A percentile compares a stretch with the other conserved stretches of the same genome.
phyloP scores from a whole-genome alignment of 2,888 invertebrate species.

The Caenorhabditis afra region DNA sequence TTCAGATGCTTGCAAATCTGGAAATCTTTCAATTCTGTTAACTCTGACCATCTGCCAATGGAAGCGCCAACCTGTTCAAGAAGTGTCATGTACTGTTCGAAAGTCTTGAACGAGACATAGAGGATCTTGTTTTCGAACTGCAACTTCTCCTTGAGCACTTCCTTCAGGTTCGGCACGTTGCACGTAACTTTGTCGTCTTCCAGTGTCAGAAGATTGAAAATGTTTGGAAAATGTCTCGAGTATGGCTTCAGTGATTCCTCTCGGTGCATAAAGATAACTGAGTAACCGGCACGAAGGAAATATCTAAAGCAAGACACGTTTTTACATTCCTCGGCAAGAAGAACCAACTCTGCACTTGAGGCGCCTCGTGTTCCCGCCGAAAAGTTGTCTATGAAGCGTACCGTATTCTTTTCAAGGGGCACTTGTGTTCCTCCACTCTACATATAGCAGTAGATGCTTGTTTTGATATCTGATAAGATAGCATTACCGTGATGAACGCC shows the following conservation, averaged over 20 bases:
- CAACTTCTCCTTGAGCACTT: conserved; percentile 56
- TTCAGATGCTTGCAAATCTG: conserved; percentile 62
- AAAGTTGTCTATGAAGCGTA: conserved; percentile 98
- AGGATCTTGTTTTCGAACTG: conserved; percentile 60
- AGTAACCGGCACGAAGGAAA: conserved; percentile 88
- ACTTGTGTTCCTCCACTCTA: conserved; percentile 95
- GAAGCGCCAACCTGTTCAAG: conserved; percentile 62
- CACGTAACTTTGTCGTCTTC: conserved; percentile 61
- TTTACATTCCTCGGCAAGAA: too few species aligned
- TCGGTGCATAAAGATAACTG: conserved; percentile 94
- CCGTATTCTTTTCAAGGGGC: conserved; percentile 96
- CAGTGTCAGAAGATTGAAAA: conserved; percentile 68
- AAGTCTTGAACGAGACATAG: conserved; percentile 72
- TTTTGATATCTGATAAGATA: neutral
- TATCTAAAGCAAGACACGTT: too few species aligned
- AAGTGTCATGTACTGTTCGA: conserved; percentile 73
- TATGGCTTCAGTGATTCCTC: conserved; percentile 93
- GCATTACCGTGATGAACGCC: conserved; percentile 67
- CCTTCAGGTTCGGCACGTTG: conserved; percentile 38
- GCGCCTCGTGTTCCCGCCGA: conserved; percentile 94
- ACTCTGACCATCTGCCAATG: too few species aligned
- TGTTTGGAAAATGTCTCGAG: conserved; percentile 87
- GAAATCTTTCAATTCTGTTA: neutral
- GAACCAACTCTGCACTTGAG: conserved; percentile 88
- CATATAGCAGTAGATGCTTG: neutral